phyloP scores from a whole-genome alignment of 2,888 invertebrate species.

The Aspidiotus destructor region DNA sequence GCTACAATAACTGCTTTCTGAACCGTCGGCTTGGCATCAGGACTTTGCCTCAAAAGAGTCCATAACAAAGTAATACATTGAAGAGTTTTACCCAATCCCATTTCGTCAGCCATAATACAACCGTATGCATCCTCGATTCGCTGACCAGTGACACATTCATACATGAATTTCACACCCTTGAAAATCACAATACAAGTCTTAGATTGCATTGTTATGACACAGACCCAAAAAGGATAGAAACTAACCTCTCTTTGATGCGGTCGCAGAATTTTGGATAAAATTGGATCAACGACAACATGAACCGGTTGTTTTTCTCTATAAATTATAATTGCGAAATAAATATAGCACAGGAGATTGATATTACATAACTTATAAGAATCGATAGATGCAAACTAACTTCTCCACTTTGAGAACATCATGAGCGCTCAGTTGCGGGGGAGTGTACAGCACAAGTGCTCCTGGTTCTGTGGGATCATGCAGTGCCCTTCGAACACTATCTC shows the following conservation, averaged over 20 bases:
- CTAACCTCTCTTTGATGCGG: conserved; percentile 89
- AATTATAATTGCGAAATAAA: conserved; percentile 35
- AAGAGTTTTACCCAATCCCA: conserved; percentile 95
- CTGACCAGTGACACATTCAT: conserved; percentile 90
- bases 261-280: conserved; percentile 75
- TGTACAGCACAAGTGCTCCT: conserved; percentile 78
- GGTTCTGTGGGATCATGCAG: conserved; percentile 87
- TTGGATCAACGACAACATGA: conserved; percentile 95
- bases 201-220: no score
- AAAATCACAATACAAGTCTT: neutral
- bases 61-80: conserved; percentile 94
- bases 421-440: conserved; percentile 71
- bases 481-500: conserved; percentile 54
- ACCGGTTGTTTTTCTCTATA: conserved; percentile 57
- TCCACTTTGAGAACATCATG: conserved; percentile 79
- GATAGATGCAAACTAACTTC: conserved; percentile 43
- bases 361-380: neutral
- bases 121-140: conserved; percentile 79
- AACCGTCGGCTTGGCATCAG: conserved; percentile 79
- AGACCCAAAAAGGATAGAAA: neutral
- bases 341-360: neutral
- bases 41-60: conserved; percentile 87
- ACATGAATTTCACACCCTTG: conserved; percentile 95
- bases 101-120: conserved; percentile 99
- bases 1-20: conserved; percentile 91